Evolutionary conservation across 1,140 invertebrate genomes (phyloP).

Genomic region (Dreissena rostriformis): DNA sequence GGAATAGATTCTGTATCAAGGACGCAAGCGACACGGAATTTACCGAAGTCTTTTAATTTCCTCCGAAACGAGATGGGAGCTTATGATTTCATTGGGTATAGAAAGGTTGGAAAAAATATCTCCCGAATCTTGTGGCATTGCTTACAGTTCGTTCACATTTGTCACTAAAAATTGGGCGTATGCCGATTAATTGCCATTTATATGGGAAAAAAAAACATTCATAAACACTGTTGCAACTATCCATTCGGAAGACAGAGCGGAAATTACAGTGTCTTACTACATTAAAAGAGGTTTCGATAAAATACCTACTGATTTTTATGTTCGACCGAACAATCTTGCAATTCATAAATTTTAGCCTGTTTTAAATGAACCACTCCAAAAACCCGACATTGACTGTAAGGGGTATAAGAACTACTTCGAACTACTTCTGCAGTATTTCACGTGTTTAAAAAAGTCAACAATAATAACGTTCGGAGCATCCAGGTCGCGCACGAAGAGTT

Average conservation of each 20-base stretch:
- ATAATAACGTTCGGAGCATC: slow-evolving; percentile 1
- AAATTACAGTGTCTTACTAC: slow-evolving; percentile 92
- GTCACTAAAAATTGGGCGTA: neutral
- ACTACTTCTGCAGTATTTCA: slow-evolving; percentile 8
- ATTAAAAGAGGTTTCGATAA: slow-evolving; percentile 81
- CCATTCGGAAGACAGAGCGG: slow-evolving; percentile 89
- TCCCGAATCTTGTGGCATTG: slow-evolving; percentile 90
- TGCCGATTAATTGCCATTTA: slow-evolving; percentile 60
- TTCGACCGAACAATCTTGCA: slow-evolving; percentile 83
- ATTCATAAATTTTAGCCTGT: slow-evolving; percentile 56
- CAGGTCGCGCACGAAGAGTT: neutral
- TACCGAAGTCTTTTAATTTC: slow-evolving; percentile 87
- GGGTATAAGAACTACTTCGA: slow-evolving; percentile 1
- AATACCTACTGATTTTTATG: no score
- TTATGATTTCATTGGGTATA: slow-evolving; percentile 88
- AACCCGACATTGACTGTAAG: neutral
- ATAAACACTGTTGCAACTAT: slow-evolving; percentile 88
- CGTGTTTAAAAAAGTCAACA: slow-evolving; percentile 5
- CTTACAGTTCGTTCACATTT: slow-evolving; percentile 81
- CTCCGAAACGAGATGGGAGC: slow-evolving; percentile 79
- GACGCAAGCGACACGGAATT: slow-evolving; percentile 91
- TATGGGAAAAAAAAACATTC: slow-evolving; percentile 81
- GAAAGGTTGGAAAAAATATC: slow-evolving; percentile 92
- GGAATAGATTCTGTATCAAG: slow-evolving; percentile 88
- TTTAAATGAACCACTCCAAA: neutral